Conservation (phyloP, 2,888 invertebrate species). For the Drosophila koepferae region DNA sequence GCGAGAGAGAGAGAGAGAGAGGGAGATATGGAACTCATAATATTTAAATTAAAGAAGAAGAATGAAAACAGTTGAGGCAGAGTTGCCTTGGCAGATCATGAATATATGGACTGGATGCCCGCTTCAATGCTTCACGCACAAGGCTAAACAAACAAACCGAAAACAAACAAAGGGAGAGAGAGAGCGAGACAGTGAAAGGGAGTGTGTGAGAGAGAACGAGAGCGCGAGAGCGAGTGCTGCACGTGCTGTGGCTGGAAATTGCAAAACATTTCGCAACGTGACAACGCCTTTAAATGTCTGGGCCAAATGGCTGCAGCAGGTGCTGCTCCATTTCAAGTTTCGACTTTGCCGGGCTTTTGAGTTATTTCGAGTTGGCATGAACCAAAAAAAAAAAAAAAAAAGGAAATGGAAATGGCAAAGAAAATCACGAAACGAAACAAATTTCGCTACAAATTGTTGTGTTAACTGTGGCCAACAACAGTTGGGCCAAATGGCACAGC, state of each 20-base stretch:
- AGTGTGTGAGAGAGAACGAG: not conserved
- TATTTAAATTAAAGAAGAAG: not conserved
- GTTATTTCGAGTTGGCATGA: slow-evolving; percentile 7
- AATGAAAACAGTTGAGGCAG: not conserved
- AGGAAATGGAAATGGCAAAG: not conserved
- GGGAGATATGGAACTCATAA: not conserved
- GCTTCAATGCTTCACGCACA: slow-evolving; percentile 6
- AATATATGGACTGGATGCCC: not conserved
- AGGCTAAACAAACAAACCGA: not conserved
- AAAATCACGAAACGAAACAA: slow-evolving; percentile 3
- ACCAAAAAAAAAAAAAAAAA: not conserved
- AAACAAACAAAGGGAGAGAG: not conserved
- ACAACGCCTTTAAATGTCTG: slow-evolving; percentile 51
- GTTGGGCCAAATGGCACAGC: slow-evolving; percentile 11
- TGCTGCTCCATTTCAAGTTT: slow-evolving; percentile 40
- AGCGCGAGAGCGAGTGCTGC: not conserved
- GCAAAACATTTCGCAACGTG: slow-evolving; percentile 66
- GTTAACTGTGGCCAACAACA: slow-evolving; percentile 11
- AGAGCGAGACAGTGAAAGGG: not conserved
- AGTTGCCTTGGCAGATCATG: not conserved
- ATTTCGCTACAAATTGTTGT: slow-evolving; percentile 13
- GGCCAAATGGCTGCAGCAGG: slow-evolving; percentile 55
- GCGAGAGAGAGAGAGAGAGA: not conserved
- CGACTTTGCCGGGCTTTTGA: slow-evolving; percentile 13
- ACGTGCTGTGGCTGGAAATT: slow-evolving; percentile 33